Evolutionary conservation across 2,797 vertebrate genomes (phyloP).

Genomic region (Protosalanx chinensis): DNA sequence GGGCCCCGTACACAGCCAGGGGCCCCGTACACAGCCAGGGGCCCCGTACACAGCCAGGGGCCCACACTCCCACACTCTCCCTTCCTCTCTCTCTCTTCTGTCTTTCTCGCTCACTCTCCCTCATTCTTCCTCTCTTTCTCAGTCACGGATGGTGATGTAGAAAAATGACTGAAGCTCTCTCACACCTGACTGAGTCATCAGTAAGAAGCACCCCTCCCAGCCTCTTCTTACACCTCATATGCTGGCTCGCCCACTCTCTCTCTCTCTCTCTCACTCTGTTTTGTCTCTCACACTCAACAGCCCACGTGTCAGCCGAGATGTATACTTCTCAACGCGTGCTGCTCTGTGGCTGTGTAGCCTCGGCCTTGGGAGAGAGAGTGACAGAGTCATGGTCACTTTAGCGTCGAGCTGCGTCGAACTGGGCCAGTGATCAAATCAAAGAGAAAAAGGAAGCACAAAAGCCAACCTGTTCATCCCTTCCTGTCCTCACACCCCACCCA

Average conservation of each 20-base stretch:
- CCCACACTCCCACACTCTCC: slow-evolving; percentile 53
- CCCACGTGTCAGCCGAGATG: slow-evolving; percentile 6
- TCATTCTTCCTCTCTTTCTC: slow-evolving; percentile 2
- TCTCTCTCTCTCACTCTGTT: too few species aligned
- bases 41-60: slow-evolving; percentile 68
- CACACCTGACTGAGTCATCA: slow-evolving; percentile 2
- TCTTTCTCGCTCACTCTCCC: too few species aligned
- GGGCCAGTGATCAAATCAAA: slow-evolving; percentile 6
- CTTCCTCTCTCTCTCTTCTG: slow-evolving; percentile 32
- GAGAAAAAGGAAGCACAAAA: slow-evolving; percentile 13
- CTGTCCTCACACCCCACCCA: slow-evolving; percentile 37
- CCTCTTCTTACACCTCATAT: not conserved
- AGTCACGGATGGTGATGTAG: not conserved
- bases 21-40: slow-evolving; percentile 56
- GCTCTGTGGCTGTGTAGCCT: not conserved
- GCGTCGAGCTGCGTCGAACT: not conserved
- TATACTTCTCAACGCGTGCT: not conserved
- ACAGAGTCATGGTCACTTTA: not conserved
- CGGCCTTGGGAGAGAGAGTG: not conserved
- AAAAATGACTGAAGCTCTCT: slow-evolving; percentile 14
- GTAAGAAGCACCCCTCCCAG: not conserved
- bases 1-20: too few species aligned
- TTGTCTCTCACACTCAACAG: slow-evolving; percentile 1
- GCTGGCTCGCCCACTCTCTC: not conserved
- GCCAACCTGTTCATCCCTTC: slow-evolving; percentile 31